Evolutionary conservation across 2,888 invertebrate species (phyloP).

Genomic region (Acronicta psi): DNA sequence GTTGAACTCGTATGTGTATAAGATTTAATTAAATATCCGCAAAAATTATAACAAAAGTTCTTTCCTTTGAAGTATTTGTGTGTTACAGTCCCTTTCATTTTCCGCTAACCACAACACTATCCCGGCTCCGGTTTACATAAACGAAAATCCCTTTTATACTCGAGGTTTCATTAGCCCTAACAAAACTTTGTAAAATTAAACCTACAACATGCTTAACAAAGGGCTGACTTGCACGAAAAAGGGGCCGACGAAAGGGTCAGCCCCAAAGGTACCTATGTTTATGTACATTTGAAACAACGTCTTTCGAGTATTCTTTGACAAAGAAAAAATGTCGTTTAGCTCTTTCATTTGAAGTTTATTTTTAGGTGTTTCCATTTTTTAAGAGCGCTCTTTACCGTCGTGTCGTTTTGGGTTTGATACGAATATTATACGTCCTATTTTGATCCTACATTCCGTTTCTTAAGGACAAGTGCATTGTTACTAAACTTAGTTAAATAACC

Average conservation of each 20-base stretch:
- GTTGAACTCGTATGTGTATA: too few relatives aligned
- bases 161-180: slow-evolving; percentile 9
- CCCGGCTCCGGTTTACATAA: slow-evolving; percentile 8
- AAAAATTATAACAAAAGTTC: too few relatives aligned
- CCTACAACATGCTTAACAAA: slow-evolving; percentile 13
- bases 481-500: too few relatives aligned
- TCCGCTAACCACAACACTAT: slow-evolving; percentile 6
- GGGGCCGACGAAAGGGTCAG: slow-evolving; percentile 10
- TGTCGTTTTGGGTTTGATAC: neutral
- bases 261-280: slow-evolving; percentile 10
- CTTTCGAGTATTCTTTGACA: slow-evolving; percentile 1
- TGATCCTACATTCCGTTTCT: too few relatives aligned
- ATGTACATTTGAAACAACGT: slow-evolving; percentile 9
- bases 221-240: slow-evolving; percentile 22
- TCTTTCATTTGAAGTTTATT: neutral
- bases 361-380: neutral
- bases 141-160: slow-evolving; percentile 8
- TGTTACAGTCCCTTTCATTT: neutral
- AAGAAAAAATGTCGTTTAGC: slow-evolving; percentile 1
- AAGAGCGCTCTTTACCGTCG: neutral
- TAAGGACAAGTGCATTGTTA: too few relatives aligned
- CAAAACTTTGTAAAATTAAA: slow-evolving; percentile 36
- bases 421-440: neutral
- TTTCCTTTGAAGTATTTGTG: too few relatives aligned
- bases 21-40: too few relatives aligned